Evolutionary conservation across 1,140 invertebrate species (phyloP), one percentile per base, ranked within the genome.

Genomic region (Philotrypesis tridentata): DNA sequence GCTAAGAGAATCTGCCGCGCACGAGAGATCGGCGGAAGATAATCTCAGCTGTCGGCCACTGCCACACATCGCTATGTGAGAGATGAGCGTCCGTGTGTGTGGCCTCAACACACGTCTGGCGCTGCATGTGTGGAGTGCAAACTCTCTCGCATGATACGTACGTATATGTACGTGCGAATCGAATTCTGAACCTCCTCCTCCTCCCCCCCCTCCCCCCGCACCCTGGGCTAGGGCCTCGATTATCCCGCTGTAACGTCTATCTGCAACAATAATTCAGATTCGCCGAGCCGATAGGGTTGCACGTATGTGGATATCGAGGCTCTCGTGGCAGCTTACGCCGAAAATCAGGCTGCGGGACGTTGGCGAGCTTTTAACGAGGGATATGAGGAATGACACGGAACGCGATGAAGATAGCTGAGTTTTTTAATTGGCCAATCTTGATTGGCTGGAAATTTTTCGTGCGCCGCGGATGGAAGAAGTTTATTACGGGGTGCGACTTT

Each of bases 1-100:
- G 87, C 89, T 91, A 90, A 90, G 90, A 89, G 88, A 91, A 89
- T 91, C 87, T 87, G 86, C 83, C 86, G 87, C 86, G 87, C 86
- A 86, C 87, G 86, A 85, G 84, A 88, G 88, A 89, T 90, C 85
- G 85, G 84, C 81, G 85, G 9, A 6, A 55, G 86, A 87, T 86
- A 86, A 43, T 67, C 70, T 82, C 55, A 37, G 75, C 82, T 86
- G 82, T 86, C 87, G 82, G 70, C 79, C 82, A 87, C 88, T 86
- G 85, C n/a, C n/a, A n/a, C n/a, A 86, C 89, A 90, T 88, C 88
- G 85, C 84, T 87, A 88, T 85, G 81, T 85, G 84, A 82, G 83
- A 7, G 7, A 55, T 21, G 80, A 84, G 86, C 76, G 82, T 85
- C 71, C 40, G 17, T 14, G 7, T 29, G 23, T 4, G 21, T 12